Conservation (phyloP, 92 coral and sea anemone species). For the Hydrozoanthus gracilis region DNA sequence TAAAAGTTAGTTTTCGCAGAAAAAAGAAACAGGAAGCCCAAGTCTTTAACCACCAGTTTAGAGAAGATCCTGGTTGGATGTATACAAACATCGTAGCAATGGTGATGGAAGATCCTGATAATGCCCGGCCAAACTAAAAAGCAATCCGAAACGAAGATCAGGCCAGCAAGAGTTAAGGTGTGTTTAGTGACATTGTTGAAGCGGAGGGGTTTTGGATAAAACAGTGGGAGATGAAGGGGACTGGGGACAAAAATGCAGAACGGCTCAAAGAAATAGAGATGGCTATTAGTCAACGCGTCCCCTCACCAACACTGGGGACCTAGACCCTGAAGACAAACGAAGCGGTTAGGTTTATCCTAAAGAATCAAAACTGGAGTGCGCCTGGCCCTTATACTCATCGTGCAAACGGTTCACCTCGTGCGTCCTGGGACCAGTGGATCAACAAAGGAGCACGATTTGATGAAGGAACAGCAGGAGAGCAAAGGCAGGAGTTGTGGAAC, state of each 20-base stretch:
- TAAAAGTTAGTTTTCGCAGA: no score
- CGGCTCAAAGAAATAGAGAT: neutral
- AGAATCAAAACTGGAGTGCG: neutral
- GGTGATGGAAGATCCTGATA: no score
- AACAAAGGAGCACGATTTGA: constrained; percentile 31
- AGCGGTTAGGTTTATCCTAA: neutral
- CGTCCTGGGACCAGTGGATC: constrained; percentile 44
- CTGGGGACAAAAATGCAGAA: neutral
- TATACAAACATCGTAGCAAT: no score
- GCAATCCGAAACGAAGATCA: neutral
- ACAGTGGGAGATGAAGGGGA: neutral
- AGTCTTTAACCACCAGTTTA: no score
- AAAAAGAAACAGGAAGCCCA: no score
- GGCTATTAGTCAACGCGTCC: neutral
- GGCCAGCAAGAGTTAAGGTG: neutral
- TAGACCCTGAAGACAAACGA: neutral
- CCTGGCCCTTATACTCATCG: neutral
- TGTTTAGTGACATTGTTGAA: neutral
- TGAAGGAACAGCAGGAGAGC: constrained; percentile 59
- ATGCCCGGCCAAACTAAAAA: neutral
- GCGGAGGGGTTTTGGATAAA: neutral
- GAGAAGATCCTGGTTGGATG: no score
- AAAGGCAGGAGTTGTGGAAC: constrained; percentile 56
- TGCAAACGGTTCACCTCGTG: constrained; percentile 67
- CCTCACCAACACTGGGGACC: neutral